These are phyloP conservation scores for Pseudeuparius sepicola DNA, from an alignment of 2,888 invertebrate genomes.

Conservation along the genomic window DNA sequence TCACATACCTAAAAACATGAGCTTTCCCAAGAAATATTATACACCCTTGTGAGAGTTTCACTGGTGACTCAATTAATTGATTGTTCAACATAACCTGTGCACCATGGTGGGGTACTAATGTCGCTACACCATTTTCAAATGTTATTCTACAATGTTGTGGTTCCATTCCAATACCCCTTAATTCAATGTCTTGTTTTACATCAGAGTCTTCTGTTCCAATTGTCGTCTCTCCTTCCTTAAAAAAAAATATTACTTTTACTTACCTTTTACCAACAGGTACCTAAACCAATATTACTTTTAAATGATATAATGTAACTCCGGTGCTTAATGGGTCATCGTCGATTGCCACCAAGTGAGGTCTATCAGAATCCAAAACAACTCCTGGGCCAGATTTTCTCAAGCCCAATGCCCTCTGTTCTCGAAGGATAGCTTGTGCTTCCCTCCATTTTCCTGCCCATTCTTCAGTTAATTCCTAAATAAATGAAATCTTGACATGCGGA, in stretches of 20 bases:
- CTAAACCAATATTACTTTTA: constrained; percentile 50
- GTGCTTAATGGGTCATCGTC: constrained; percentile 85
- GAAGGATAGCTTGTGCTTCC: constrained; percentile 77
- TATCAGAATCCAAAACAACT: constrained; percentile 80
- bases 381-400: constrained; percentile 80
- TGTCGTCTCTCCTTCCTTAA: constrained; percentile 71
- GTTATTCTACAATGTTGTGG: constrained; percentile 69
- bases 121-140: constrained; percentile 61
- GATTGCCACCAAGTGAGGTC: constrained; percentile 86
- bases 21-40: constrained; percentile 53
- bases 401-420: constrained; percentile 80
- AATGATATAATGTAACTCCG: constrained; percentile 82
- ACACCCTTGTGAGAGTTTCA: constrained; percentile 67
- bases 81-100: constrained; percentile 80
- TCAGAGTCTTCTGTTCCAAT: constrained; percentile 70
- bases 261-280: too few relatives aligned
- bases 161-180: constrained; percentile 66
- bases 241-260: too few relatives aligned
- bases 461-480: constrained; percentile 62
- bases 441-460: constrained; percentile 93
- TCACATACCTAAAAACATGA: constrained; percentile 43
- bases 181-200: constrained; percentile 62
- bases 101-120: constrained; percentile 58
- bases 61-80: constrained; percentile 65
- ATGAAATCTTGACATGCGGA: too few relatives aligned